Conservation (phyloP, 2,797 vertebrate species). For the Basileuterus tristriatus region DNA sequence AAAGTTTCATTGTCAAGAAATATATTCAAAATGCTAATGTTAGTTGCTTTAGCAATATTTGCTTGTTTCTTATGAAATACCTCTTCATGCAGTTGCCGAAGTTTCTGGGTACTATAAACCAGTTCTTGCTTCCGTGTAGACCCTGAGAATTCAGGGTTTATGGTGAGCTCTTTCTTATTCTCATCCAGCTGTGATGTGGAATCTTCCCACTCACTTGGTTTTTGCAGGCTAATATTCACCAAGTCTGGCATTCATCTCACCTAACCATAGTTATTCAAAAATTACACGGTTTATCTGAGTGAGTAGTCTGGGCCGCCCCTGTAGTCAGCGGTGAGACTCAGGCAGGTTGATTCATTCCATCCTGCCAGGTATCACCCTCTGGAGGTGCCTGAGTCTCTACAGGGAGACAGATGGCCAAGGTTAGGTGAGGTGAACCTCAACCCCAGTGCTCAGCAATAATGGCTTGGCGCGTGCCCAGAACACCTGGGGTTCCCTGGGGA, state of each 20-base stretch:
- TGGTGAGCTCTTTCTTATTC: conserved; percentile 9
- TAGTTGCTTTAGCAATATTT: not conserved
- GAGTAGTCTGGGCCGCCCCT: conserved; percentile 1
- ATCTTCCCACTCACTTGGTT: conserved; percentile 28
- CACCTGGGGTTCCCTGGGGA: conserved; percentile 70
- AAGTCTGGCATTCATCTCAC: not conserved
- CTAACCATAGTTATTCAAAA: not conserved
- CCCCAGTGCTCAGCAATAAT: conserved; percentile 50
- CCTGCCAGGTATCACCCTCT: conserved; percentile 41
- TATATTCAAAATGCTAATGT: not conserved
- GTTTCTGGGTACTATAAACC: not conserved
- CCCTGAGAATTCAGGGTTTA: conserved; percentile 12
- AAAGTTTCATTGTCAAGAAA: not conserved
- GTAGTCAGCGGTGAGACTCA: conserved; percentile 36
- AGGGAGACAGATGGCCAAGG: conserved; percentile 63
- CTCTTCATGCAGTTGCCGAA: not conserved
- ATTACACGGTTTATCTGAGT: not conserved
- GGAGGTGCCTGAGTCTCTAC: conserved; percentile 6
- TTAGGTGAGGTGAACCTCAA: conserved; percentile 60
- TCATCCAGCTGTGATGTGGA: not conserved
- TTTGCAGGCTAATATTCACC: not conserved
- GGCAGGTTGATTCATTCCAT: conserved; percentile 53
- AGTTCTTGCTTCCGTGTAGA: not conserved
- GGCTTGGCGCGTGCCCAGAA: conserved; percentile 24
- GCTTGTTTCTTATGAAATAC: not conserved